A percentile compares a stretch with the other conserved stretches of the same genome.
Conservation (phyloP, 2,113 vertebrate species). For the Pristiophorus japonicus region DNA sequence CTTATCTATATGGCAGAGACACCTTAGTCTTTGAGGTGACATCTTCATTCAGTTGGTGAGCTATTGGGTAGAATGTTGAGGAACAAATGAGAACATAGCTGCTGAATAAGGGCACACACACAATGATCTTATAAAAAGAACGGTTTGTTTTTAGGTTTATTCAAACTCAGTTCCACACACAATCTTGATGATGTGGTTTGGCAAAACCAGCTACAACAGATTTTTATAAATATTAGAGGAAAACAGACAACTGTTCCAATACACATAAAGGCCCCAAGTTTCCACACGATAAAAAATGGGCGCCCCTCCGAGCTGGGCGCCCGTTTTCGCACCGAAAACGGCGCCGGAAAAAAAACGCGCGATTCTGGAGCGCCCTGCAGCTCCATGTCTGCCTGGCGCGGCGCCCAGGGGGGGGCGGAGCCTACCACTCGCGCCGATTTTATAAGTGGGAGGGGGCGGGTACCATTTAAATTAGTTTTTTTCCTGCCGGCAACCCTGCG, state of each 20-base stretch:
- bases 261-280: background rate
- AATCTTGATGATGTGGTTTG: background rate
- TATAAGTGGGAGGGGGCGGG: too few relatives aligned
- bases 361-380: too few relatives aligned
- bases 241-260: background rate
- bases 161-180: background rate
- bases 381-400: too few relatives aligned
- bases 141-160: background rate
- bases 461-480: too few relatives aligned
- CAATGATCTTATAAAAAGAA: background rate
- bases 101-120: background rate
- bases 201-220: background rate
- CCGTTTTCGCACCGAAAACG: too few relatives aligned
- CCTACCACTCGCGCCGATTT: too few relatives aligned
- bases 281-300: too few relatives aligned
- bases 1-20: background rate
- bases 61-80: too few relatives aligned
- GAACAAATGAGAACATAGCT: background rate
- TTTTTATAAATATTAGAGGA: background rate
- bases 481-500: too few relatives aligned
- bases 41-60: background rate
- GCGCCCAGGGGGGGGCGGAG: too few relatives aligned
- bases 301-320: too few relatives aligned
- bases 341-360: too few relatives aligned
- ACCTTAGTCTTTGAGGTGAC: background rate